Base-by-base conservation (phyloP, 1,140 invertebrate genomes). In the Lepidurus couesii region DNA sequence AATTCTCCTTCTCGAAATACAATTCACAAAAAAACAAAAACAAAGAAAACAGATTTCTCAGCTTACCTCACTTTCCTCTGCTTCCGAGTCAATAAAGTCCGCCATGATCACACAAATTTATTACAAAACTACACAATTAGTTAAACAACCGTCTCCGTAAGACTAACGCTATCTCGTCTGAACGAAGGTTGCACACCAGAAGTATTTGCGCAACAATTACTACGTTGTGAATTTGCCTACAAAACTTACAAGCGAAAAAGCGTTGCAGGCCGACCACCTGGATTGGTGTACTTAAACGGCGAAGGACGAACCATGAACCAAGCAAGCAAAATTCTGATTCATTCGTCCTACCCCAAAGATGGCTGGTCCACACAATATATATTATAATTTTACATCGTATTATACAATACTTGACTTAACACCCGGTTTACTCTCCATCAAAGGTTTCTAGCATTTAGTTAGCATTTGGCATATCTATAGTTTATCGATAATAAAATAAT, bases 81-180 rank as follows among this genome's bases (percentile, higher is more conserved):
- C 92, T 85, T 94, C 92, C 1, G 91, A 92, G 80, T 93, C 92
- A 75, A 94, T 84, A 85, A 93, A 94, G 84, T 93, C 91, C 45
- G 92, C 89, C 92, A 93, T 92, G 80, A 44, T 81, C 42, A 13
- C 43, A 11, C 44, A 26, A 79, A 75, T 26, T 8, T 43, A 11
- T n/a, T 44, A 26, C 6, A 26, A 75, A 5, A 8, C 21, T 11
- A n/a, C 75, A 26, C n/a, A 44, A 26, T 75, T n/a, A 44, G 7
- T 43, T 34, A 34, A 34, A 34, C 34, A 34, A 34, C 4, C 4
- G 34, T 34, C 34, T 34, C 34, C 34, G 34, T 4, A 34, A 34
- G 34, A 34, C 34, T 34, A 34, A 34, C 34, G 34, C 34, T 34
- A 34, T 34, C 34, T 34, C 34, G 34, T 34, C 34, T 34, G 2